Evolutionary conservation across 35 echinoderm and acorn worm species (phyloP).

Genomic region (Anneissia japonica): DNA sequence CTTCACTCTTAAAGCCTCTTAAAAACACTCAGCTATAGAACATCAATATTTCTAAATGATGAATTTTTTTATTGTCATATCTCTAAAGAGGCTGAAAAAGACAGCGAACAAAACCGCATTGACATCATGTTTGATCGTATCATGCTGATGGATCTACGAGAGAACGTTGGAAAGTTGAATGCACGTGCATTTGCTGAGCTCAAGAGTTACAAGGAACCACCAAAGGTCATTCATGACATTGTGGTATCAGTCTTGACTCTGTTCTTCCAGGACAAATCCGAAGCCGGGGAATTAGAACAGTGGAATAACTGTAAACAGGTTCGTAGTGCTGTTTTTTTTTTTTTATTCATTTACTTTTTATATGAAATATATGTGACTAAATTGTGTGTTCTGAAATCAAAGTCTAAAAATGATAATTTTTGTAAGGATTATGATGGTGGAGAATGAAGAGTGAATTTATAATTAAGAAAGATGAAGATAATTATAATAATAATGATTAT

Average conservation of each 20-base stretch:
- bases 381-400: no score
- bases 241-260: constrained; percentile 73
- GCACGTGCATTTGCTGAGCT: constrained; percentile 89
- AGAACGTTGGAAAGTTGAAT: constrained; percentile 88
- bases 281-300: constrained; percentile 64
- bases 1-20: no score
- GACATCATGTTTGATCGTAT: constrained; percentile 99
- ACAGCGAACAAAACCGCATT: constrained; percentile 86
- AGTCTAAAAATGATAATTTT: no score
- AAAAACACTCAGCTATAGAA: no score
- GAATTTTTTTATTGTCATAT: not conserved
- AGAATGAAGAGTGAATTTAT: no score
- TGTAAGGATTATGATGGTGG: no score
- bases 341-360: no score
- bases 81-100: constrained; percentile 88
- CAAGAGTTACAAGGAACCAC: constrained; percentile 98
- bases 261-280: constrained; percentile 78
- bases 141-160: constrained; percentile 88
- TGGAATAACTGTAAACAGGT: constrained; percentile 98
- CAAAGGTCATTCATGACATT: constrained; percentile 94
- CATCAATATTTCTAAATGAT: no score
- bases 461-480: no score
- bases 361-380: no score
- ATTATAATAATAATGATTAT: no score
- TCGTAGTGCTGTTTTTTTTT: not conserved